These are phyloP conservation scores for Thecophora atra DNA, from an alignment of 2,888 invertebrate genomes.

Conservation along the genomic window DNA sequence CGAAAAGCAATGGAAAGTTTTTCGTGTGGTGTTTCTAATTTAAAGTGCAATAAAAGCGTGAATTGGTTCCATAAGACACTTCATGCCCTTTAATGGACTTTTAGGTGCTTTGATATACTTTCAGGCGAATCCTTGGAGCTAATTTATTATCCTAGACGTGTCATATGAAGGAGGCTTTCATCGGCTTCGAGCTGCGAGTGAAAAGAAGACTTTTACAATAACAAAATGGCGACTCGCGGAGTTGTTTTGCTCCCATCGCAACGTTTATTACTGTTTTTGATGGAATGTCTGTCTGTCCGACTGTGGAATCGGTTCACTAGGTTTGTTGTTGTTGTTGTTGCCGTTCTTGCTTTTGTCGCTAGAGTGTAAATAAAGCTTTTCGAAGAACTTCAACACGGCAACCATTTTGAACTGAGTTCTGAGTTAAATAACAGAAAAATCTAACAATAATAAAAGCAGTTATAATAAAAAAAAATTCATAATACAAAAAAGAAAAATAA, in stretches of 20 bases:
- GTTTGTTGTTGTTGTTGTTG: background rate
- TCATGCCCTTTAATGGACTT: too few species aligned
- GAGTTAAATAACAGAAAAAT: background rate
- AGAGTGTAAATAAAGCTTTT: slow-evolving; percentile 14
- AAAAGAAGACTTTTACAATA: background rate
- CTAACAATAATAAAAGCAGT: background rate
- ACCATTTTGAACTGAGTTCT: slow-evolving; percentile 4
- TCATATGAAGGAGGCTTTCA: background rate
- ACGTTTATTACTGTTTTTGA: slow-evolving; percentile 47
- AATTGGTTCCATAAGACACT: too few species aligned
- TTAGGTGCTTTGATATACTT: too few species aligned
- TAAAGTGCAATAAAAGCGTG: too few species aligned
- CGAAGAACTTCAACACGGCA: background rate
- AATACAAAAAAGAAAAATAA: slow-evolving; percentile 37
- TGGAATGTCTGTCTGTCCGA: slow-evolving; percentile 37
- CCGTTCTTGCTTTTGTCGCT: background rate
- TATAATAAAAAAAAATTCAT: background rate
- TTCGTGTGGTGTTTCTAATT: too few species aligned
- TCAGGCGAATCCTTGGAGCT: too few species aligned
- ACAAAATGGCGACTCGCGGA: background rate
- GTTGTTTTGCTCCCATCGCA: background rate
- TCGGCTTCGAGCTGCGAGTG: background rate
- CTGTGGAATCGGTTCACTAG: too few species aligned
- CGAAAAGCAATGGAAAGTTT: too few species aligned
- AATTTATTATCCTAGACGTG: too few species aligned